These are phyloP conservation scores for Callipepla squamata DNA, from an alignment of 2,113 vertebrate genomes.

Conservation along the genomic window DNA sequence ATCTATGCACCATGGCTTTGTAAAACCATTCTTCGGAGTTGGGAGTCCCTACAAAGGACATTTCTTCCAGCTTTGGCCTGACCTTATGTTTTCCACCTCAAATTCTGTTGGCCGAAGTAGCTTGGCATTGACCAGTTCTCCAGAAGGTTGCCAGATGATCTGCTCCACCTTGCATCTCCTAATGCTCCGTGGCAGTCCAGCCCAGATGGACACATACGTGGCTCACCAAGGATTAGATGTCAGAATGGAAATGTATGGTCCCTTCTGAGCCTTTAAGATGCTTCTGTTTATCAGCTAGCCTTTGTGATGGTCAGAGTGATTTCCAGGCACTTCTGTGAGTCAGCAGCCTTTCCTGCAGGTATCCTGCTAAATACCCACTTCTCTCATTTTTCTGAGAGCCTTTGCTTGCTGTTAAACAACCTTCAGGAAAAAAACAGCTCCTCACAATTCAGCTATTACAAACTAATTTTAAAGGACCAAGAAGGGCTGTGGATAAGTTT, in stretches of 20 bases:
- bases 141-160: neutral
- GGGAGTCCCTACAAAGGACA: neutral
- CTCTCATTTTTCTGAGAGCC: conserved; percentile 58
- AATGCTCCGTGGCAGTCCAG: neutral
- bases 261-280: neutral
- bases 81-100: neutral
- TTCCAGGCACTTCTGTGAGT: conserved; percentile 17
- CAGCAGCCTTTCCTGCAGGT: conserved; percentile 37
- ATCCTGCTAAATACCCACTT: conserved; percentile 51
- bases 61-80: neutral
- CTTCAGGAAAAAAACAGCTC: neutral
- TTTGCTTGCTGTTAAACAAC: neutral
- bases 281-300: neutral
- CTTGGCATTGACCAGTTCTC: neutral
- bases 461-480: neutral
- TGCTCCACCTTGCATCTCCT: neutral
- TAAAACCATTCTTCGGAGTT: neutral
- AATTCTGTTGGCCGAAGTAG: neutral
- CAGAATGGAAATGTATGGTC: neutral
- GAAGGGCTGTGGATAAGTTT: neutral
- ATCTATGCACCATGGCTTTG: neutral
- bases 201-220: neutral
- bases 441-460: neutral
- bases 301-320: neutral
- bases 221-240: neutral